Conservation (phyloP, 2,113 vertebrate genomes). For the Felis chaus region DNA sequence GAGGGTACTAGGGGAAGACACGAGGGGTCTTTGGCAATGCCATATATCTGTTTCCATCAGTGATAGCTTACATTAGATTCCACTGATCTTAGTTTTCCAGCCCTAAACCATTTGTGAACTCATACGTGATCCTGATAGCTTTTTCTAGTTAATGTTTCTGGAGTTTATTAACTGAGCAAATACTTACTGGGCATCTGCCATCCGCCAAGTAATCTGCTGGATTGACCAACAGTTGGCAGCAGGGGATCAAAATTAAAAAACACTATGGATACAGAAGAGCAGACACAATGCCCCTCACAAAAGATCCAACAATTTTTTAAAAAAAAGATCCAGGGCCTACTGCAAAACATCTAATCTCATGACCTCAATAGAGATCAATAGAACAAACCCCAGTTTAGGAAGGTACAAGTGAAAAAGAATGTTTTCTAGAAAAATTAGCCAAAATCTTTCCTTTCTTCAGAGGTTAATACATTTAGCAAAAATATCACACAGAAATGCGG, state of each 20-base stretch:
- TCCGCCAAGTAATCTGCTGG: too few species aligned
- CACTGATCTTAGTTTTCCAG: neutral
- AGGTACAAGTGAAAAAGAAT: conserved; percentile 5
- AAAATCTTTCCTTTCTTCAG: neutral
- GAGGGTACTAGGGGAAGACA: too few species aligned
- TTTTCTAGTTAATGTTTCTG: neutral
- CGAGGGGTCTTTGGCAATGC: neutral
- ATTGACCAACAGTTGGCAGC: too few species aligned
- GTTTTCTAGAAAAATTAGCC: neutral
- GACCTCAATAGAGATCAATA: neutral
- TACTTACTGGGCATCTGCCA: neutral
- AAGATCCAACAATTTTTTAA: neutral
- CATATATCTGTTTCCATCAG: neutral
- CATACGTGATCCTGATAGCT: neutral
- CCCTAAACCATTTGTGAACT: neutral
- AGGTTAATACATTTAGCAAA: neutral
- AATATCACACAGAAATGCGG: neutral
- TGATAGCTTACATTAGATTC: neutral
- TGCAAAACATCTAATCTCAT: neutral
- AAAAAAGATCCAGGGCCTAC: neutral
- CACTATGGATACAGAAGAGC: neutral
- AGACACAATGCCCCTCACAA: neutral
- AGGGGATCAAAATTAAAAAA: neutral
- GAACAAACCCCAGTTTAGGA: neutral
- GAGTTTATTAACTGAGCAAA: neutral